Percentiles rank a stretch among this genome's conserved stretches.
phyloP scores from a whole-genome alignment of 2,888 invertebrate genomes.

The Empis stercorea region DNA sequence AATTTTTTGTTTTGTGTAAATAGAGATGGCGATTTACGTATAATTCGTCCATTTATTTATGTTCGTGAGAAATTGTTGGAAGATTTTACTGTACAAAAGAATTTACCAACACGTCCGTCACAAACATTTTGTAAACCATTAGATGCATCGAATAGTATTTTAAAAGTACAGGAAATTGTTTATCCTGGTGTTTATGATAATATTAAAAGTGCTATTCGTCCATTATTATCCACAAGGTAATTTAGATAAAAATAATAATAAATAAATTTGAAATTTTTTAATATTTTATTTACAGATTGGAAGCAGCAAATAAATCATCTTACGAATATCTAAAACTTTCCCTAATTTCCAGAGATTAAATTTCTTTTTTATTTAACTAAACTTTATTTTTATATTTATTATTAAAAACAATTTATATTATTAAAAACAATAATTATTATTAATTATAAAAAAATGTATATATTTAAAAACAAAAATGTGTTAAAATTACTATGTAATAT shows the following conservation, averaged over 20 bases:
- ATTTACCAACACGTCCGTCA: constrained; percentile 15
- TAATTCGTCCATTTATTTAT: constrained; percentile 78
- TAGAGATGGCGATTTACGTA: constrained; percentile 62
- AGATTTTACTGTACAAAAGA: constrained; percentile 13
- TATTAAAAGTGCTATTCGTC: constrained; percentile 15
- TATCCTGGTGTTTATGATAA: constrained; percentile 17
- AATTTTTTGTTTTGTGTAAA: neutral
- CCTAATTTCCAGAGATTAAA: constrained; percentile 11
- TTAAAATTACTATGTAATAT: too few relatives aligned
- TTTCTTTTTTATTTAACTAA: neutral
- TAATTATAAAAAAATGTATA: too few relatives aligned
- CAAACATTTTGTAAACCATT: constrained; percentile 10
- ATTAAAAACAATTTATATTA: neutral
- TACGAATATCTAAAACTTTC: constrained; percentile 12
- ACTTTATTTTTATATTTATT: neutral
- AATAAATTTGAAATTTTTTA: neutral
- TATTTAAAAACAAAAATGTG: too few relatives aligned
- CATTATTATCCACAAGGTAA: constrained; percentile 13
- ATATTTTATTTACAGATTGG: constrained; percentile 7
- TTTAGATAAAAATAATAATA: too few relatives aligned
- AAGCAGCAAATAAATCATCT: constrained; percentile 11
- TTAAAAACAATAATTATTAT: too few relatives aligned
- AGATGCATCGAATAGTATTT: constrained; percentile 13
- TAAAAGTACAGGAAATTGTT: constrained; percentile 15
- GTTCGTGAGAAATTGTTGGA: constrained; percentile 52